Conservation (phyloP, 2,797 vertebrate genomes). For the Acridotheres tristis region DNA sequence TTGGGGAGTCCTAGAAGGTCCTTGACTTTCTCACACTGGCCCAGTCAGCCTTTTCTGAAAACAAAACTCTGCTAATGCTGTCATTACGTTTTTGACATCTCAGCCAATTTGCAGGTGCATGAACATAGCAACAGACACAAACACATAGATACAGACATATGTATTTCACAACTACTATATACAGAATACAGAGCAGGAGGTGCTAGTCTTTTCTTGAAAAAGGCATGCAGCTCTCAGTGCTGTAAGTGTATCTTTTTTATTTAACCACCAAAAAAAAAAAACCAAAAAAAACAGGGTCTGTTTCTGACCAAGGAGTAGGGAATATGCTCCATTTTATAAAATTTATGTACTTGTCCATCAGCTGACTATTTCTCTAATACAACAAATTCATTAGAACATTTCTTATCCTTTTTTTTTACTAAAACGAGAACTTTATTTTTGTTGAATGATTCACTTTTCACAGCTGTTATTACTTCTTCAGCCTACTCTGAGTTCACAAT, state of each 20-base stretch:
- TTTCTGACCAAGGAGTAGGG: neutral
- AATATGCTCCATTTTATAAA: neutral
- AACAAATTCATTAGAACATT: neutral
- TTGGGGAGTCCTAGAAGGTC: neutral
- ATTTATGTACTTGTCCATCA: neutral
- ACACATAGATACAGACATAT: conserved; percentile 7
- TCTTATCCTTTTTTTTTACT: neutral
- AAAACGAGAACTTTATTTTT: neutral
- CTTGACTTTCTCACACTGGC: neutral
- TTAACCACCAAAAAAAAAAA: neutral
- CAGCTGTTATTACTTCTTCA: conserved; percentile 8
- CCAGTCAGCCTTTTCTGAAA: neutral
- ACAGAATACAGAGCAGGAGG: conserved; percentile 26
- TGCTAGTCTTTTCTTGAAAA: conserved; percentile 36
- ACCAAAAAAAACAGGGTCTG: neutral
- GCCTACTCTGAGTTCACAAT: neutral
- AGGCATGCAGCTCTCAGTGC: neutral
- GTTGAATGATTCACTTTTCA: conserved; percentile 33
- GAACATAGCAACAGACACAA: conserved; percentile 33
- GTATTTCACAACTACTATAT: neutral
- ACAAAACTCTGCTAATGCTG: neutral
- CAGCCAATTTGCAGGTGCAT: conserved; percentile 32
- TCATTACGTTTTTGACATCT: neutral
- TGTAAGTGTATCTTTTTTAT: neutral
- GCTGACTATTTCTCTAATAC: neutral